Evolutionary conservation across 30 jellyfish, hydroid and myxozoan genomes (phyloP).

Genomic region (Thelohanellus kitauei): DNA sequence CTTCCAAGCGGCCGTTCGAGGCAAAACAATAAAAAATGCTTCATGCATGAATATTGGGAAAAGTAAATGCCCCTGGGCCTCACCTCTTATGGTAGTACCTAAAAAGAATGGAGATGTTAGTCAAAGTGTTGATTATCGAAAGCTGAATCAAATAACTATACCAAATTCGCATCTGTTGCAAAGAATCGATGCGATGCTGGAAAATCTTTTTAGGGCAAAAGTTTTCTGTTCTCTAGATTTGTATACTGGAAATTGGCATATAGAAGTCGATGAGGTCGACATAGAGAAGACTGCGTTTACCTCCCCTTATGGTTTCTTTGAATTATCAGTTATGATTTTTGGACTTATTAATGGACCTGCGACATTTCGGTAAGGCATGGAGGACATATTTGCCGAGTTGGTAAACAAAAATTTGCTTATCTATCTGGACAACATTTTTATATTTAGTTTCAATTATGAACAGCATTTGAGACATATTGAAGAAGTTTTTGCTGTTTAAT

Average conservation of each 20-base stretch:
- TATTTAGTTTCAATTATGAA: slow-evolving; percentile 1
- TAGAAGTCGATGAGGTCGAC: slow-evolving; percentile 6
- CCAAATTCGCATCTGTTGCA: slow-evolving; percentile 17
- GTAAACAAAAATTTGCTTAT: slow-evolving; percentile 11
- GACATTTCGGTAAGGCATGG: slow-evolving; percentile 20
- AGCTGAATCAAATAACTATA: slow-evolving; percentile 6
- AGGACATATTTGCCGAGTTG: slow-evolving; percentile 10
- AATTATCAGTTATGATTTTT: slow-evolving; percentile 9
- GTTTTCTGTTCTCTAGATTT: slow-evolving; percentile 9
- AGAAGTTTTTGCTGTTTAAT: slow-evolving; percentile 5
- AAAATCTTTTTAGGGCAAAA: slow-evolving; percentile 6
- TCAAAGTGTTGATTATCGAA: slow-evolving; percentile 11
- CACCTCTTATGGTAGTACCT: slow-evolving; percentile 13
- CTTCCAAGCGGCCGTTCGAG: too few species aligned
- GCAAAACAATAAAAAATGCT: slow-evolving; percentile 11
- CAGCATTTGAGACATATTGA: slow-evolving; percentile 8
- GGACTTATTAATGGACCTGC: slow-evolving; percentile 19
- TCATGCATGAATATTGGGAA: slow-evolving; percentile 9
- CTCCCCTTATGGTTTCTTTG: too few species aligned
- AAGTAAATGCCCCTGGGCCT: slow-evolving; percentile 13
- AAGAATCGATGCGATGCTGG: slow-evolving; percentile 10
- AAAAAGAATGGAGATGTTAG: slow-evolving; percentile 16
- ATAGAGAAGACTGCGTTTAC: too few species aligned
- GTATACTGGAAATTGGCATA: slow-evolving; percentile 15
- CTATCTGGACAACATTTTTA: slow-evolving; percentile 14